These are phyloP conservation scores for Cirrhinus mrigala DNA, from an alignment of 2,797 vertebrate genomes.

Conservation along the genomic window DNA sequence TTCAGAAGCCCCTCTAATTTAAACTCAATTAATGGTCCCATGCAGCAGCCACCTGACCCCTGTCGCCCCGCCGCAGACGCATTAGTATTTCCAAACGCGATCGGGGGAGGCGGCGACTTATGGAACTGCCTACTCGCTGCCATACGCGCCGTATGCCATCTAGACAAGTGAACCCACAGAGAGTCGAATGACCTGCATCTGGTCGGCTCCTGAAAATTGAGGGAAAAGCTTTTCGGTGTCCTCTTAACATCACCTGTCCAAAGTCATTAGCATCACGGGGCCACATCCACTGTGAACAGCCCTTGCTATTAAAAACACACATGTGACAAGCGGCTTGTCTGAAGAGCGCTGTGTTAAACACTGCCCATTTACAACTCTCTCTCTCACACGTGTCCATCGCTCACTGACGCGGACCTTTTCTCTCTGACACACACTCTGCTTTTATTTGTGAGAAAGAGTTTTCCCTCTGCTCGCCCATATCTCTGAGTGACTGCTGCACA, in stretches of 20 bases:
- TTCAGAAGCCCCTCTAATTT: conserved; percentile 46
- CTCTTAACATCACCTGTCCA: conserved; percentile 66
- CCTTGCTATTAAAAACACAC: conserved; percentile 34
- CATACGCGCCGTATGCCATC: neutral
- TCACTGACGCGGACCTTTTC: conserved; percentile 26
- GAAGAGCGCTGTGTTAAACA: conserved; percentile 43
- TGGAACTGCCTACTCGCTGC: conserved; percentile 8
- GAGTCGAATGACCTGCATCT: neutral
- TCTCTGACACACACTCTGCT: neutral
- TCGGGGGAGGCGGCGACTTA: conserved; percentile 17
- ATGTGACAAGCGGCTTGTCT: conserved; percentile 34
- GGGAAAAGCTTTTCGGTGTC: conserved; percentile 65
- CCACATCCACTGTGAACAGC: conserved; percentile 23
- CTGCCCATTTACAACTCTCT: conserved; percentile 50
- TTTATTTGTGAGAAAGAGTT: conserved; percentile 21
- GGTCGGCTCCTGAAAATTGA: conserved; percentile 56
- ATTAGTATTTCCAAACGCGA: conserved; percentile 28
- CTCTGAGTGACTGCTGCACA: conserved; percentile 28
- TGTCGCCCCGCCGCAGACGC: conserved; percentile 20
- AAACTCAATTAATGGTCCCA: conserved; percentile 52
- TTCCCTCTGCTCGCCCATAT: conserved; percentile 18
- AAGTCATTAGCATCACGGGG: conserved; percentile 62
- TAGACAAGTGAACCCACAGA: conserved; percentile 17
- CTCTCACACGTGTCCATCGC: neutral
- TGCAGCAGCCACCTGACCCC: conserved; percentile 36